Conservation (phyloP, 2,888 invertebrate genomes). For the Glyphotaelius pellucidus region DNA sequence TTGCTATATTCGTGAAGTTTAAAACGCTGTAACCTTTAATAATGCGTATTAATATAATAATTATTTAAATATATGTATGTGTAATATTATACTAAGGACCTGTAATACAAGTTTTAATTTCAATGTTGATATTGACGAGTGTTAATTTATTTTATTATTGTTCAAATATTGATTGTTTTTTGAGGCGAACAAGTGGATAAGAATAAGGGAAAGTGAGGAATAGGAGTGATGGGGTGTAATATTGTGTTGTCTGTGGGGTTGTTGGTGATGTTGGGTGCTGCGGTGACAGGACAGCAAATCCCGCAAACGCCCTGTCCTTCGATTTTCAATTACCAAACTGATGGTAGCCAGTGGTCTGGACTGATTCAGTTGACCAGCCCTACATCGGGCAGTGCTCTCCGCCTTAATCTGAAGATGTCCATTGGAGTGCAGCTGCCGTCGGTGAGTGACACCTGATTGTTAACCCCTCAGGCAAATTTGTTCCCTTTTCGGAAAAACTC, state of each 20-base stretch:
- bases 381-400: conserved; percentile 64
- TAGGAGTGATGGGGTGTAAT: not conserved
- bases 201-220: not conserved
- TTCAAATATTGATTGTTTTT: not conserved
- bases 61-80: not conserved
- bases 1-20: not conserved
- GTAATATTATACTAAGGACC: too few relatives aligned
- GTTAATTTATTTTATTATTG: not conserved
- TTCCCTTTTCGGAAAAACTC: too few relatives aligned
- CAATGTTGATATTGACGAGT: not conserved
- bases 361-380: conserved; percentile 68
- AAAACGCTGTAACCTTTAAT: not conserved
- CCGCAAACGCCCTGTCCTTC: conserved; percentile 69
- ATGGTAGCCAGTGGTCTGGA: conserved; percentile 69
- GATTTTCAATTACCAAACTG: conserved; percentile 70
- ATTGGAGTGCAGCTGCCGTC: conserved; percentile 67
- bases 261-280: not conserved
- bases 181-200: not conserved
- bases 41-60: not conserved
- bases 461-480: too few relatives aligned
- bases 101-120: not conserved
- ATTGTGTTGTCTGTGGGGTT: not conserved
- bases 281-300: not conserved
- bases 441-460: conserved; percentile 28
- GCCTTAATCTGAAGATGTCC: conserved; percentile 69